A percentile compares a stretch with the other conserved stretches of the same genome.
phyloP scores from a whole-genome alignment of 2,888 invertebrate genomes.

The Melieria crassipennis region DNA sequence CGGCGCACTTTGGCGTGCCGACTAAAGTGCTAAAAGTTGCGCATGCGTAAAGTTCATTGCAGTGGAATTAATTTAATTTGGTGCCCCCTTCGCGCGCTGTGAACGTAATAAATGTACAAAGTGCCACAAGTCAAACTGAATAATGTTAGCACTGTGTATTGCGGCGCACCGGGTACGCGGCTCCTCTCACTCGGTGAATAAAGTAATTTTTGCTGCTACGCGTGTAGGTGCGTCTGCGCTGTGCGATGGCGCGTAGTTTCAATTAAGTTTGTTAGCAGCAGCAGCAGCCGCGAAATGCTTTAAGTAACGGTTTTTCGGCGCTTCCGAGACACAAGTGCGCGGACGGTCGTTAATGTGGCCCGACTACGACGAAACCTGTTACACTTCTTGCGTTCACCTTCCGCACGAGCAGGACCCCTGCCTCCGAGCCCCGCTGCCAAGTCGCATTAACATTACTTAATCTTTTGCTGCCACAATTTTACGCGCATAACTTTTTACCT shows the following conservation, averaged over 20 bases:
- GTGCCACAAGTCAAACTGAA: background rate
- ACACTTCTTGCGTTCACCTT: background rate
- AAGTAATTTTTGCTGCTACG: background rate
- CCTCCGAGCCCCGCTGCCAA: too few relatives aligned
- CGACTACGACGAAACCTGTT: constrained; percentile 8
- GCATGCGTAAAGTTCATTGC: constrained; percentile 7
- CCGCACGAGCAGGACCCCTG: too few relatives aligned
- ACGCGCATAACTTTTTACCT: constrained; percentile 36
- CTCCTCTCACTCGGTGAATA: background rate
- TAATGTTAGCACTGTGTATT: too few relatives aligned
- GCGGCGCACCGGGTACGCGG: background rate
- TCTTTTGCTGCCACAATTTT: constrained; percentile 9
- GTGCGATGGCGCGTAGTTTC: constrained; percentile 3
- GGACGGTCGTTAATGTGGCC: too few relatives aligned
- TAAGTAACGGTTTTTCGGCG: constrained; percentile 1
- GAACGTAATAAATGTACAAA: background rate
- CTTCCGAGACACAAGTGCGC: too few relatives aligned
- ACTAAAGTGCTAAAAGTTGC: background rate
- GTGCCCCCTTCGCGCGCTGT: background rate
- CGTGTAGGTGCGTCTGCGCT: background rate
- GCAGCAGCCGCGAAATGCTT: background rate
- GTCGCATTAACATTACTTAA: background rate
- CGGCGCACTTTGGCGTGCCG: background rate
- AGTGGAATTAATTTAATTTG: constrained; percentile 9
- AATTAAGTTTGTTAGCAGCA: constrained; percentile 20